Conservation (phyloP, 1,140 invertebrate genomes). For the Cheumatopsyche charites region DNA sequence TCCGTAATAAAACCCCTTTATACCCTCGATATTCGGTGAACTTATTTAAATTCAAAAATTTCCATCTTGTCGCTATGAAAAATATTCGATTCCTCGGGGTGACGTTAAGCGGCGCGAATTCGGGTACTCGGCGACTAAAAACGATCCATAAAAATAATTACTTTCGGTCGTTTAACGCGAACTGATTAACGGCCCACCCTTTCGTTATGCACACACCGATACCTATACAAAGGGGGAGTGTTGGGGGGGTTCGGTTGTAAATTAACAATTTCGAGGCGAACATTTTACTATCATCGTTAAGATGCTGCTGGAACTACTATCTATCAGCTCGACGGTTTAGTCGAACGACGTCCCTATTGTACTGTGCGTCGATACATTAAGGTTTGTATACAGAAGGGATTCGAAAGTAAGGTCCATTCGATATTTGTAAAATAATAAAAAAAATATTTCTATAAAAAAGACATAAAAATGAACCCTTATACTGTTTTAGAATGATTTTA, state of each 20-base stretch:
- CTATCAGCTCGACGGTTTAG: neutral
- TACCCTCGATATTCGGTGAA: no score
- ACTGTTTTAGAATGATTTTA: no score
- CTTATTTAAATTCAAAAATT: no score
- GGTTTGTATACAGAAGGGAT: no score
- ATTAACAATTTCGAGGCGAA: slow-evolving; percentile 32
- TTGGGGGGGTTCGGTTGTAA: slow-evolving; percentile 5
- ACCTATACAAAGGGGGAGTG: neutral
- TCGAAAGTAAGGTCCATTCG: no score
- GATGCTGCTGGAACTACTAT: neutral
- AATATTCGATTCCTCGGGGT: neutral
- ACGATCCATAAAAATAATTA: slow-evolving; percentile 35
- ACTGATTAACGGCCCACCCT: slow-evolving; percentile 17
- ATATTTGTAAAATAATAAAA: no score
- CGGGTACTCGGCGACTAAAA: neutral
- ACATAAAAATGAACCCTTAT: no score
- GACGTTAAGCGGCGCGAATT: neutral
- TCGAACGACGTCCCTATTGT: neutral
- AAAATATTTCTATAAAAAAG: no score
- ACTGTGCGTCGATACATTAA: slow-evolving; percentile 38
- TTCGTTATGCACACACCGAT: neutral
- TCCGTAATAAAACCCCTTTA: no score
- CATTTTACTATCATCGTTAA: slow-evolving; percentile 31
- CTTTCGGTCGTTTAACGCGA: slow-evolving; percentile 30
- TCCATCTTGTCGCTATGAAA: neutral